These are phyloP conservation scores for Centruroides sculpturatus DNA, from an alignment of 1,140 invertebrate species.

Conservation along the genomic window DNA sequence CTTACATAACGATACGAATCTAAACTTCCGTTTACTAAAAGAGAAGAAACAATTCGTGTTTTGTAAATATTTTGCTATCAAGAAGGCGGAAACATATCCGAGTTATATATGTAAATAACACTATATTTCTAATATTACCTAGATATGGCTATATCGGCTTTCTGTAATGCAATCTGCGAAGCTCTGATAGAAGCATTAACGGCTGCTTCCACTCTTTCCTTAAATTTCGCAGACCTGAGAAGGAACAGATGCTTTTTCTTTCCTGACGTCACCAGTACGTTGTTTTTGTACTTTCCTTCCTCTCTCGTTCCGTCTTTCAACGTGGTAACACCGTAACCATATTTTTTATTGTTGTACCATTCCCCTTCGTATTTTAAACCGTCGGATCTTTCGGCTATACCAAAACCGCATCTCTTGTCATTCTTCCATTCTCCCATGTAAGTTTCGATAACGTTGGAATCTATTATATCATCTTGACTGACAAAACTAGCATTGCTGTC, in stretches of 20 bases:
- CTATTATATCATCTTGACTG: slow-evolving; percentile 66
- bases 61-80: no score
- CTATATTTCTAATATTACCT: not conserved
- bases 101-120: no score
- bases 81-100: no score
- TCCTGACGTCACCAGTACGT: slow-evolving; percentile 90
- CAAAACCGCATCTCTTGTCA: slow-evolving; percentile 94
- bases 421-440: slow-evolving; percentile 99
- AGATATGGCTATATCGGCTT: slow-evolving; percentile 95
- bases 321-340: slow-evolving; percentile 97
- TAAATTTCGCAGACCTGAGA: slow-evolving; percentile 89
- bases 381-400: slow-evolving; percentile 76
- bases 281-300: slow-evolving; percentile 99
- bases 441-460: slow-evolving; percentile 89
- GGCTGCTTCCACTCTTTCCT: slow-evolving; percentile 90
- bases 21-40: no score
- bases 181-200: slow-evolving; percentile 84
- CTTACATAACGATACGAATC: no score
- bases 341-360: slow-evolving; percentile 99
- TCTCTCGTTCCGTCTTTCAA: slow-evolving; percentile 92
- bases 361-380: slow-evolving; percentile 96
- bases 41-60: no score
- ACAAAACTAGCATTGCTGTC: slow-evolving; percentile 76
- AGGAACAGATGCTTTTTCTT: slow-evolving; percentile 97
- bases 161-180: slow-evolving; percentile 94